Conservation (phyloP, 2,797 vertebrate genomes). For the Trachops cirrhosus region DNA sequence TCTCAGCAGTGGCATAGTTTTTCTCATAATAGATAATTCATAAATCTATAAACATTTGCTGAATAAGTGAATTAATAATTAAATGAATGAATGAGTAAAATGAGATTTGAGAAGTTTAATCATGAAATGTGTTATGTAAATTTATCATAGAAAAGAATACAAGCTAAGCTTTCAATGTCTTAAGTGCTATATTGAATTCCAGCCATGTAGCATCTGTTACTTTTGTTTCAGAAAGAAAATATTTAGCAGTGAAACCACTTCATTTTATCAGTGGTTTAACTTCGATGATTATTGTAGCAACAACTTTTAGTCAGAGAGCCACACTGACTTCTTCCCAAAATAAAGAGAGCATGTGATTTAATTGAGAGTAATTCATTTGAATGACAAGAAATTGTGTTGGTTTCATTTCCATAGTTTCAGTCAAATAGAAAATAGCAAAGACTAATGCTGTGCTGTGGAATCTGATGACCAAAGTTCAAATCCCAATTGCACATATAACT, state of each 20-base stretch:
- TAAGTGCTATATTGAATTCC: neutral
- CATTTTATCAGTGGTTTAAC: neutral
- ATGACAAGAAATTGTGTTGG: neutral
- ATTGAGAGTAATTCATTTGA: neutral
- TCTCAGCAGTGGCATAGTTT: neutral
- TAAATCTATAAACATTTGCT: neutral
- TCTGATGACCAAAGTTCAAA: neutral
- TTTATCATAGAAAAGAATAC: neutral
- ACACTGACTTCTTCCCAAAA: neutral
- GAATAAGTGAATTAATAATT: neutral
- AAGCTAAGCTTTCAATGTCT: neutral
- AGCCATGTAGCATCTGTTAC: neutral
- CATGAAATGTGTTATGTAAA: neutral
- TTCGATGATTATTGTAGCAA: neutral
- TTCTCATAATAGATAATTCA: neutral
- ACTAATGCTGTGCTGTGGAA: neutral
- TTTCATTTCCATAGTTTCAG: neutral
- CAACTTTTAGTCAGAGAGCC: neutral
- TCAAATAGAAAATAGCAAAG: neutral
- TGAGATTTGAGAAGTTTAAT: neutral
- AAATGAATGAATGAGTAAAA: neutral
- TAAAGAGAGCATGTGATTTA: neutral
- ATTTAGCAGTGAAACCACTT: neutral
- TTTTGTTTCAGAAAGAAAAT: constrained; percentile 24
- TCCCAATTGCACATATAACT: neutral